Base-by-base conservation (phyloP, 2,113 vertebrate genomes). In the Xenotilapia flavipinnis region DNA sequence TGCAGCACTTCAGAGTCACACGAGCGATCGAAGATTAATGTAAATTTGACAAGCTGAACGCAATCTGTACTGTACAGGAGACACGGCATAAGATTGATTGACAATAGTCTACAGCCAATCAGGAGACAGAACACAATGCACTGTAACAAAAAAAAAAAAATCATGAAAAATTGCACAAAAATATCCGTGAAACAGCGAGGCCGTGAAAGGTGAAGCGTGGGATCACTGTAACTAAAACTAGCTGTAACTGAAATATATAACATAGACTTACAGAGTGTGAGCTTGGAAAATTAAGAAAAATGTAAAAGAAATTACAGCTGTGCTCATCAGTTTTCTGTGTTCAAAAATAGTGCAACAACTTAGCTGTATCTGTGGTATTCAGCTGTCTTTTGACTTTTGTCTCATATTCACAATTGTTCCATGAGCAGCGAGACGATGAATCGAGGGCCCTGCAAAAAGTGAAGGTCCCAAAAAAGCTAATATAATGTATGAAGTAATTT, bases 21-120 rank as follows among this genome's bases (percentile, higher is more conserved):
- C 14, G 26, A 60, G 0, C 3, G 1, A 31, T 17, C 1, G 0
- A 60, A 0, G 14, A 31, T 31, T 60, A 0, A 6, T 31, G 26
- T 60, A 31, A 60, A 60, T 31, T 60, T 60, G 26, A 60, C 26
- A 31, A 60, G 56, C 56, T 4, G 26, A 60, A 60, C 1, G 0
- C 8, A 60, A 0, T 60, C 26, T 60, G 26, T 31, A 60, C 56
- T 4, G 14, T 60, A 17, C 56, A 6, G 8, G 56, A 60, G 26
- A 60, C 56, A 10, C 8, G 0, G 26, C 56, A 6, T 0, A 31
- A 10, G 26, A 17, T 31, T 60, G 56, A 60, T 1, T 60, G 26
- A 60, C 14, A 31, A 28, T 58, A 5, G 26, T 60, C 26, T 17
- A 17, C 14, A 60, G 26, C 26, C 14, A 60, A 60, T 31, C 56